These are phyloP conservation scores for Phacellophora camtschatica DNA, from an alignment of 30 jellyfish, hydroid and myxozoan species.

Conservation along the genomic window DNA sequence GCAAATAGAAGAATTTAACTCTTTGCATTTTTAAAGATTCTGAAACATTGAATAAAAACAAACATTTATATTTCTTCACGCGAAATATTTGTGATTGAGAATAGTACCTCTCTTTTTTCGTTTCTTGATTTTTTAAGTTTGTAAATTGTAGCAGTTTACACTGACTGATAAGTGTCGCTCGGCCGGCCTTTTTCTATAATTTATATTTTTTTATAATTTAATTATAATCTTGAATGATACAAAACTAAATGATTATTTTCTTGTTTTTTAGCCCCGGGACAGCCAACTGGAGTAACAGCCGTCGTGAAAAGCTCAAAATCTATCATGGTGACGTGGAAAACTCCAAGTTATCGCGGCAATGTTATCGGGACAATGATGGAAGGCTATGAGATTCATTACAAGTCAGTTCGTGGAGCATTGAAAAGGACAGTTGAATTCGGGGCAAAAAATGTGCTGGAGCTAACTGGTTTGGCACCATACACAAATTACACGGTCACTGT, in stretches of 20 bases:
- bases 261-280: slow-evolving; percentile 52
- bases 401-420: not conserved
- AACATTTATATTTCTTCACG: no score
- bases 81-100: no score
- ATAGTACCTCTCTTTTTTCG: no score
- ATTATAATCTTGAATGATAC: no score
- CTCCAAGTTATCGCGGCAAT: slow-evolving; percentile 51
- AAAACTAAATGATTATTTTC: no score
- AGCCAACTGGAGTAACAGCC: slow-evolving; percentile 16
- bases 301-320: slow-evolving; percentile 44
- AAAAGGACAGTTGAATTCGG: slow-evolving; percentile 41
- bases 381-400: slow-evolving; percentile 71
- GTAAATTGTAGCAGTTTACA: no score
- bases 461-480: slow-evolving; percentile 67
- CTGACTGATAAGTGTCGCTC: no score
- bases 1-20: no score
- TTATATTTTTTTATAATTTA: not conserved
- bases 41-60: no score
- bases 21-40: no score
- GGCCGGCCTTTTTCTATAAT: no score
- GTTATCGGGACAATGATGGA: slow-evolving; percentile 90
- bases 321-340: slow-evolving; percentile 65
- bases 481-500: slow-evolving; percentile 67
- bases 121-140: no score
- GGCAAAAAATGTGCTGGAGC: not conserved